A percentile compares a stretch with the other conserved stretches of the same genome.
These are phyloP conservation scores for Azorinus chamasolen DNA, from an alignment of 2,888 invertebrate species.

Conservation along the genomic window DNA sequence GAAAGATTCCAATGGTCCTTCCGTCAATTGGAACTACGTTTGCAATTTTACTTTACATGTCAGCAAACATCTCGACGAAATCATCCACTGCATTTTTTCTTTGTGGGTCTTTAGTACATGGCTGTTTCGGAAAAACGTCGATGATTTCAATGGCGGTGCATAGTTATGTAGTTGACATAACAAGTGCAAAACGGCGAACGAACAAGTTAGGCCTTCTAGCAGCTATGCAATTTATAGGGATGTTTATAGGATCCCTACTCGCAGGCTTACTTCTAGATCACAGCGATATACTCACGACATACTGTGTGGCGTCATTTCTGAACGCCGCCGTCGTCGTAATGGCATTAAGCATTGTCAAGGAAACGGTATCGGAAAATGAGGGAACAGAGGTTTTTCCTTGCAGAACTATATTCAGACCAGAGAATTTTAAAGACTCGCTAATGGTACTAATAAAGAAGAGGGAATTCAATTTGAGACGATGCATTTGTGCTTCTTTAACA, in stretches of 20 bases:
- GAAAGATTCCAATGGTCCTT: conserved; percentile 84
- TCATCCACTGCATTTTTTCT: conserved; percentile 74
- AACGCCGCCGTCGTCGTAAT: conserved; percentile 75
- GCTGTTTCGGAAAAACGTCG: conserved; percentile 83
- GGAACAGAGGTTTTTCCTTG: conserved; percentile 64
- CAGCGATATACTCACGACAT: conserved; percentile 72
- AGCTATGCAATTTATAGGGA: conserved; percentile 85
- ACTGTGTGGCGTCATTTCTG: conserved; percentile 77
- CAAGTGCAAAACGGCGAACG: conserved; percentile 77
- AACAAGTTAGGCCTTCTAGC: conserved; percentile 80
- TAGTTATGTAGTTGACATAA: conserved; percentile 83
- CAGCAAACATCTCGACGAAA: conserved; percentile 65
- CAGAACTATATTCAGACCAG: conserved; percentile 60
- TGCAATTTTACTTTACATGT: conserved; percentile 80
- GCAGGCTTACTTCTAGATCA: conserved; percentile 76
- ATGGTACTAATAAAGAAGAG: conserved; percentile 75
- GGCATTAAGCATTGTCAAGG: conserved; percentile 71
- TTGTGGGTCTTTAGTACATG: conserved; percentile 80
- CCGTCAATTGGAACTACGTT: conserved; percentile 83
- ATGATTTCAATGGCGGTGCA: conserved; percentile 85
- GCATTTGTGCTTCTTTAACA: conserved; percentile 78
- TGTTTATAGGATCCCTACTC: conserved; percentile 82
- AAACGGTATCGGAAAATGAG: conserved; percentile 70
- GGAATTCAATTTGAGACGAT: conserved; percentile 67
- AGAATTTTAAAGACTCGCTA: conserved; percentile 77